Conservation (phyloP, 2,113 vertebrate genomes). For the Triplophysa tibetana region DNA sequence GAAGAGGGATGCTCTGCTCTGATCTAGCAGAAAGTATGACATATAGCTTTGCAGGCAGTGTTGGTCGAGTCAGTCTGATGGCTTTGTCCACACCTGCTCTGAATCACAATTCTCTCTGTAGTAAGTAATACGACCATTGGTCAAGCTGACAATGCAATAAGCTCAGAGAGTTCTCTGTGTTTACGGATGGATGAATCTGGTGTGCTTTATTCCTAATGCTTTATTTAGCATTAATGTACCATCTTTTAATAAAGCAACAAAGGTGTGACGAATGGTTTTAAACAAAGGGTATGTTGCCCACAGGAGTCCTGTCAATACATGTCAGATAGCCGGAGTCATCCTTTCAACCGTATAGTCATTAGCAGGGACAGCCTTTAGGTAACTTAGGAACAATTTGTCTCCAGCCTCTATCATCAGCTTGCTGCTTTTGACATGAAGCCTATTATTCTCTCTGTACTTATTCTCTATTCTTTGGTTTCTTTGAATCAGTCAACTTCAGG, state of each 20-base stretch:
- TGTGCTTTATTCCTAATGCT: too few species aligned
- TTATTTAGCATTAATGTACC: neutral
- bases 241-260: neutral
- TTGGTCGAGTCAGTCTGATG: slow-evolving; percentile 6
- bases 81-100: slow-evolving; percentile 14
- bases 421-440: slow-evolving; percentile 10
- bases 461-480: neutral
- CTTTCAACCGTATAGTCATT: slow-evolving; percentile 33
- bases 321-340: slow-evolving; percentile 35
- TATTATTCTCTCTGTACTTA: slow-evolving; percentile 26
- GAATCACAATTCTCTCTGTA: neutral
- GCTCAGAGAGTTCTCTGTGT: neutral
- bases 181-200: slow-evolving; percentile 1
- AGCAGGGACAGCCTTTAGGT: slow-evolving; percentile 32
- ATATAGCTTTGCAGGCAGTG: slow-evolving; percentile 14
- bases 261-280: neutral
- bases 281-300: slow-evolving; percentile 2
- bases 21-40: slow-evolving; percentile 13
- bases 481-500: neutral
- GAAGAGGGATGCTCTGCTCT: slow-evolving; percentile 24
- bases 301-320: neutral
- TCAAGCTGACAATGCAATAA: slow-evolving; percentile 45
- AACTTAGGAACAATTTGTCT: slow-evolving; percentile 37
- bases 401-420: slow-evolving; percentile 28
- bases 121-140: slow-evolving; percentile 40